phyloP scores from a whole-genome alignment of 2,113 vertebrate species.

The Syngnathus typhle region DNA sequence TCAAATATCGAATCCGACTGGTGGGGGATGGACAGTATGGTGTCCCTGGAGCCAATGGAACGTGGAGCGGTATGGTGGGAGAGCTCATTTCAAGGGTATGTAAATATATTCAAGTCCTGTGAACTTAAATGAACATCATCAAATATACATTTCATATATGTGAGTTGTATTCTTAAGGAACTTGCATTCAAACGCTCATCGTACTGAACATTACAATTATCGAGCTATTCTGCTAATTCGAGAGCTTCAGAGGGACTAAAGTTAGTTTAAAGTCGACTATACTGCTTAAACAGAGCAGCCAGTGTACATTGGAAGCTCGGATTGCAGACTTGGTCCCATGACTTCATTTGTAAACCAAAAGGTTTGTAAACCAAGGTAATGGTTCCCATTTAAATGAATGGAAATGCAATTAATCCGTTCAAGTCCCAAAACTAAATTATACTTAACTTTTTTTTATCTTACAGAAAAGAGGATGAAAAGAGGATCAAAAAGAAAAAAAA shows the following conservation, averaged over 20 bases:
- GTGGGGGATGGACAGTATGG: conserved; percentile 89
- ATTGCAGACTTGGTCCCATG: too few species aligned
- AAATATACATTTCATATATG: not conserved
- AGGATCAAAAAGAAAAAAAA: conserved; percentile 6
- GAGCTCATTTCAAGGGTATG: conserved; percentile 90
- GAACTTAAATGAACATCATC: not conserved
- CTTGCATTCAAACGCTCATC: not conserved
- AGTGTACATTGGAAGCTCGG: too few species aligned
- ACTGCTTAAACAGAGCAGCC: too few species aligned
- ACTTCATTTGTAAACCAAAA: too few species aligned
- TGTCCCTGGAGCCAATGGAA: conserved; percentile 85
- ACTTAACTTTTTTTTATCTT: conserved; percentile 1
- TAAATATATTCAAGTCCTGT: conserved; percentile 3
- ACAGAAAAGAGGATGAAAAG: not conserved
- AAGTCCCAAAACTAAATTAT: too few species aligned
- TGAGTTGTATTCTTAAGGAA: not conserved
- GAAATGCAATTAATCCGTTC: too few species aligned
- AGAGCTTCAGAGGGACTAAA: too few species aligned
- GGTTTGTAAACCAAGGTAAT: too few species aligned
- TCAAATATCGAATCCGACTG: conserved; percentile 93
- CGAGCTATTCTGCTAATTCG: too few species aligned
- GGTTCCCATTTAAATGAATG: too few species aligned
- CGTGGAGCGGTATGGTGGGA: conserved; percentile 96
- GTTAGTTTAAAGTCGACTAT: too few species aligned
- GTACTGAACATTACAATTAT: too few species aligned